These are phyloP conservation scores for Globodera rostochiensis DNA, from an alignment of 1,140 invertebrate species.

Conservation along the genomic window DNA sequence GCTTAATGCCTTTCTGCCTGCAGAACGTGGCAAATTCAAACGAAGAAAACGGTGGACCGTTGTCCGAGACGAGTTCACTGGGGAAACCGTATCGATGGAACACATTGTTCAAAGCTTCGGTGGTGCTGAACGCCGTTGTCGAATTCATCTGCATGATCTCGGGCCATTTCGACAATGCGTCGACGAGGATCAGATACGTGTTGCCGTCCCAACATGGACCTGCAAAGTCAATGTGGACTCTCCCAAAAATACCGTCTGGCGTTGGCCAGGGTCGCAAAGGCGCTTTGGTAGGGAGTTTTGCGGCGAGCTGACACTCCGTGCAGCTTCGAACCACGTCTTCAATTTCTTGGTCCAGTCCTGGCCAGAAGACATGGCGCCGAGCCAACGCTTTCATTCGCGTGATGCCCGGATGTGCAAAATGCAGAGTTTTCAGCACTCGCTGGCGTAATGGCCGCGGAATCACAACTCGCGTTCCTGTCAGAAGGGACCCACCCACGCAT, in stretches of 20 bases:
- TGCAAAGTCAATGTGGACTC: conserved; percentile 4
- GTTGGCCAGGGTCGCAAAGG: background rate
- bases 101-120: background rate
- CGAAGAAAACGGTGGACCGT: conserved; percentile 13
- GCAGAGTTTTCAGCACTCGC: background rate
- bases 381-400: background rate
- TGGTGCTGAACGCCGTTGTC: background rate
- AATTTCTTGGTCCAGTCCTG: background rate
- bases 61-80: background rate
- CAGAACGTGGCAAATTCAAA: conserved; percentile 10
- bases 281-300: background rate
- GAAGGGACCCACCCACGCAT: background rate
- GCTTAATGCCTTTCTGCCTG: conserved; percentile 25
- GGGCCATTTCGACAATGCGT: conserved; percentile 18
- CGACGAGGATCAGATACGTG: background rate
- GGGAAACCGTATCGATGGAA: conserved; percentile 9
- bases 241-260: background rate
- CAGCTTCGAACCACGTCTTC: background rate
- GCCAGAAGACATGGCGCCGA: conserved; percentile 1
- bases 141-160: background rate
- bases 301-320: background rate
- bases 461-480: background rate
- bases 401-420: background rate
- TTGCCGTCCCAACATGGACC: background rate
- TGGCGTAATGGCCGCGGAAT: background rate